Percentiles rank a stretch among this genome's conserved stretches.
Conservation (phyloP, 2,113 vertebrate genomes). For the Amazona guildingii region DNA sequence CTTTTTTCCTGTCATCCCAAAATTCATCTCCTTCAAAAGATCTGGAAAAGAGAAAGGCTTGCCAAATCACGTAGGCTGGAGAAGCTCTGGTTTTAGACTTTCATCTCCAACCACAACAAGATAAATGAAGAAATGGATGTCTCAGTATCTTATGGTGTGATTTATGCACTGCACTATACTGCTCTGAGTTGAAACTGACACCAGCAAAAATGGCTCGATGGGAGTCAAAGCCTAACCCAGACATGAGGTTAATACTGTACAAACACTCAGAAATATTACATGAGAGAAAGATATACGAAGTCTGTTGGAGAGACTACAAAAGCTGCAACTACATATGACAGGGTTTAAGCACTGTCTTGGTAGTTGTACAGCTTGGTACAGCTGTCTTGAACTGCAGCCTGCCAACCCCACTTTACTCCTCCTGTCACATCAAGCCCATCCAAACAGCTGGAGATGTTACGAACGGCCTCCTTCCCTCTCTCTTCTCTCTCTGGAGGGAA, state of each 20-base stretch:
- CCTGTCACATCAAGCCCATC: rapidly evolving
- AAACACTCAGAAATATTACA: neutral
- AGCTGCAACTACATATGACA: neutral
- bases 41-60: neutral
- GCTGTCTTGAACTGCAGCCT: neutral
- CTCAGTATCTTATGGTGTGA: neutral
- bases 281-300: neutral
- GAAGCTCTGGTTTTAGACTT: neutral
- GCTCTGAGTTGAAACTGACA: neutral
- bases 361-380: neutral
- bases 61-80: neutral
- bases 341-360: neutral
- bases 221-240: neutral
- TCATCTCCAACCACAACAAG: neutral
- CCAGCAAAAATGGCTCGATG: rapidly evolving
- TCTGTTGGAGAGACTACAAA: neutral
- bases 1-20: neutral
- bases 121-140: neutral
- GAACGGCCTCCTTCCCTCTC: neutral
- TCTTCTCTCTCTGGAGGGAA: neutral
- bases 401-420: neutral
- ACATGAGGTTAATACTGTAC: neutral
- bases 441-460: neutral
- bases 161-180: neutral
- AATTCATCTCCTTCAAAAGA: neutral